Percentiles rank a stretch among this genome's conserved stretches.
phyloP scores from a whole-genome alignment of 2,797 vertebrate genomes.

The Anguilla anguilla region DNA sequence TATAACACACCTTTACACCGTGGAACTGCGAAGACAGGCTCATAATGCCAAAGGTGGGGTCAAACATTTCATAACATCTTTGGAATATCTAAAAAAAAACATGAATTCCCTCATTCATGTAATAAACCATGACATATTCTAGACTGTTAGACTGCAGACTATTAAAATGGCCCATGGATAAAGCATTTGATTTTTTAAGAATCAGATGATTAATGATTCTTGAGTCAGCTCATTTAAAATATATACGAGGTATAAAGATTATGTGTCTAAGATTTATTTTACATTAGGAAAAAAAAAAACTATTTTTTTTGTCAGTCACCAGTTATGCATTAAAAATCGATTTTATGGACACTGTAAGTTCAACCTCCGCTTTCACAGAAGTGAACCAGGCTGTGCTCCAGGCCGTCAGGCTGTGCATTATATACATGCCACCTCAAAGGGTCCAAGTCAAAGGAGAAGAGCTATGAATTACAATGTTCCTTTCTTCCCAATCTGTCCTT shows the following conservation, averaged over 20 bases:
- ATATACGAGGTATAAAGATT: background rate
- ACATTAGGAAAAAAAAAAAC: background rate
- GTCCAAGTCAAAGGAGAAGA: constrained; percentile 58
- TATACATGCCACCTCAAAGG: constrained; percentile 42
- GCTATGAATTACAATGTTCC: constrained; percentile 56
- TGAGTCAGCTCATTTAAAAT: background rate
- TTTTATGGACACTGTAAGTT: constrained; percentile 44
- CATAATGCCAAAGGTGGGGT: constrained; percentile 23
- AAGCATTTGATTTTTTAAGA: background rate
- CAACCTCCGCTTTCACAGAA: constrained; percentile 44
- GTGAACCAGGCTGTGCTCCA: constrained; percentile 26
- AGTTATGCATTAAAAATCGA: constrained; percentile 43
- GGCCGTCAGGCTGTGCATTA: constrained; percentile 34
- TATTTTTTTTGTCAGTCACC: background rate
- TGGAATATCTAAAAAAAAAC: constrained; percentile 30
- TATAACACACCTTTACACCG: background rate
- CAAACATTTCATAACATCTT: constrained; percentile 34
- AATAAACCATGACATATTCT: background rate
- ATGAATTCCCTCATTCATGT: background rate
- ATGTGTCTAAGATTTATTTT: background rate
- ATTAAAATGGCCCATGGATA: background rate
- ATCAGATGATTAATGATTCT: background rate
- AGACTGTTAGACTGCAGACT: background rate
- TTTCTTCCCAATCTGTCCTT: constrained; percentile 49
- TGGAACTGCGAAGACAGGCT: constrained; percentile 21